Percentiles rank a stretch among this genome's conserved stretches.
Evolutionary conservation across 1,140 invertebrate species (phyloP).

Genomic region (Anagrus nilaparvatae): DNA sequence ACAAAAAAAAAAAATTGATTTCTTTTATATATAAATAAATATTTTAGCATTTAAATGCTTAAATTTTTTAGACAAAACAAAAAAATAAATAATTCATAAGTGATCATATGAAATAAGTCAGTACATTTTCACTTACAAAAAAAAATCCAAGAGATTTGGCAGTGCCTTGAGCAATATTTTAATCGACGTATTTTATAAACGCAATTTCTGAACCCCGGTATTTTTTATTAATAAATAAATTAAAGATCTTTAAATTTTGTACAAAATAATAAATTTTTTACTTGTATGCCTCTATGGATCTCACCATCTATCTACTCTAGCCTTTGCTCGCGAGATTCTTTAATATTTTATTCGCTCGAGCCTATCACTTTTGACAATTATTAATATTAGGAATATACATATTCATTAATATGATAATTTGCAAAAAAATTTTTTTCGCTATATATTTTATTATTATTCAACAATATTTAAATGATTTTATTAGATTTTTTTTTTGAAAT

Average conservation of each 20-base stretch:
- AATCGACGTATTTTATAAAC: conserved; percentile 25
- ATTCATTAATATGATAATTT: conserved; percentile 19
- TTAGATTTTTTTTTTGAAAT: conserved; percentile 15
- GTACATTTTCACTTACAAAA: conserved; percentile 19
- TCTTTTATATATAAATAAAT: too few species aligned
- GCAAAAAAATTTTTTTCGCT: conserved; percentile 25
- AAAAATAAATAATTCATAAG: too few species aligned
- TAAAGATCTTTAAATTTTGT: conserved; percentile 40
- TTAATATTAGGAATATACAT: conserved; percentile 26
- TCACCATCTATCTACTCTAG: conserved; percentile 37
- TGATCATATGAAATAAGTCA: too few species aligned
- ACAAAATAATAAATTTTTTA: conserved; percentile 33
- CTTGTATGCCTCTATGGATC: conserved; percentile 21
- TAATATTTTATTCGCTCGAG: conserved; percentile 30
- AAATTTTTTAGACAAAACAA: too few species aligned
- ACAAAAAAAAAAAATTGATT: too few species aligned
- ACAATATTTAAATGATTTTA: too few species aligned
- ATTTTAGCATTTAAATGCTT: too few species aligned
- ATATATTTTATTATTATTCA: conserved; percentile 16
- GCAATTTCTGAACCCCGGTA: conserved; percentile 24
- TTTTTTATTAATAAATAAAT: conserved; percentile 36
- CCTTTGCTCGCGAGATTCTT: conserved; percentile 40
- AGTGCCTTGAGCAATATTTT: conserved; percentile 39
- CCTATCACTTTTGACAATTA: conserved; percentile 28
- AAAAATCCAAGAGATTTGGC: conserved; percentile 32